phyloP scores from a whole-genome alignment of 2,113 vertebrate genomes.

The Phyllostomus discolor region DNA sequence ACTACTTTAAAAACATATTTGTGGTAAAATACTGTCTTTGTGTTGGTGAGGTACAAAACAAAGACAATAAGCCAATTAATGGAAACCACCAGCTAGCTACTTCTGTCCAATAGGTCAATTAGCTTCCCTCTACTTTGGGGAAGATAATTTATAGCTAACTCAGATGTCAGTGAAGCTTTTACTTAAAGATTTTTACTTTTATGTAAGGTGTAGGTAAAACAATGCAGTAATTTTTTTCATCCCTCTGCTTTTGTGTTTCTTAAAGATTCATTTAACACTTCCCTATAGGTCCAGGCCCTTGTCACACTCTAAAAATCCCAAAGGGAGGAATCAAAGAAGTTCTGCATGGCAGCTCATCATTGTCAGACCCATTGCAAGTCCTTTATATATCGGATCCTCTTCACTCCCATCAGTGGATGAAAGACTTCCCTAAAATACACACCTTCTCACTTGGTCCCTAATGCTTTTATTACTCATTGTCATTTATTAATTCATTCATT shows the following conservation, averaged over 20 bases:
- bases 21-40: background rate
- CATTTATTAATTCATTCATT: background rate
- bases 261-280: background rate
- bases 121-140: background rate
- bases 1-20: background rate
- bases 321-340: background rate
- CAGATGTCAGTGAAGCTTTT: background rate
- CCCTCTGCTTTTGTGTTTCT: background rate
- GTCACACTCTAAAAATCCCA: background rate
- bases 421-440: background rate
- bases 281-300: background rate
- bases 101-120: background rate
- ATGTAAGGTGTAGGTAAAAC: background rate
- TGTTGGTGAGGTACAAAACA: background rate
- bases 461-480: background rate
- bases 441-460: background rate
- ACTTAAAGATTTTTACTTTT: background rate
- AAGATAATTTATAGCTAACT: slow-evolving; percentile 2
- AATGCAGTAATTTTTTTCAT: background rate
- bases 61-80: background rate
- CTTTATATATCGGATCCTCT: background rate
- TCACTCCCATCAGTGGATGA: background rate
- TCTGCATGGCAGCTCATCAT: background rate
- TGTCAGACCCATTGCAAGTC: background rate
- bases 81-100: background rate